These are phyloP conservation scores for Oenanthe melanoleuca DNA, from an alignment of 2,113 vertebrate genomes.

Conservation along the genomic window DNA sequence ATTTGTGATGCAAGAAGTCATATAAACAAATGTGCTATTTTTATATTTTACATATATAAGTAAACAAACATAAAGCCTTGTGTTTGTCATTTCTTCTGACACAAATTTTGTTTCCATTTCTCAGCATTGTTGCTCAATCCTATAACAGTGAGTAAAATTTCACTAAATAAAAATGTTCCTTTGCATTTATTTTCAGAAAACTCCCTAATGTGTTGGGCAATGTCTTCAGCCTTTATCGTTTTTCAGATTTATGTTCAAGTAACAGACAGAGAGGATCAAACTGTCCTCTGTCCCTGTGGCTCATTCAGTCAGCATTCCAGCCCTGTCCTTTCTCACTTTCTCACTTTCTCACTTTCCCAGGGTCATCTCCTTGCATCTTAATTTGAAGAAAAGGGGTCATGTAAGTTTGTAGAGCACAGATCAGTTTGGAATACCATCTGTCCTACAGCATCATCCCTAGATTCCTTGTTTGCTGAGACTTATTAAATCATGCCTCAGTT, in stretches of 20 bases:
- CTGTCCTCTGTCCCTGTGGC: neutral
- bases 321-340: neutral
- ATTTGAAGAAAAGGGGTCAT: conserved; percentile 12
- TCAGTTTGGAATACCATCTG: conserved; percentile 10
- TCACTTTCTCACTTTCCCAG: conserved; percentile 10
- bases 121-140: neutral
- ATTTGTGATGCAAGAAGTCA: neutral
- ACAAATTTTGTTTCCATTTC: neutral
- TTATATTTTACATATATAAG: neutral
- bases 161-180: neutral
- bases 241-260: neutral
- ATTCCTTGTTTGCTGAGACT: neutral
- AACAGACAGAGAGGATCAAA: neutral
- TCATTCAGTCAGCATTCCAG: neutral
- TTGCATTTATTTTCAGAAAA: neutral
- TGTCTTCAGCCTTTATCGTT: neutral
- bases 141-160: neutral
- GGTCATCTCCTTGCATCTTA: conserved; percentile 4
- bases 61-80: neutral
- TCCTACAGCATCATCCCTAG: neutral
- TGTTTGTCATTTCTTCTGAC: neutral
- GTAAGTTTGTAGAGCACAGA: neutral
- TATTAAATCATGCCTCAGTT: neutral
- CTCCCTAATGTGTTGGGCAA: neutral
- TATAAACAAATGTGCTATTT: neutral